Evolutionary conservation across 1,140 invertebrate species (phyloP).

Genomic region (Scaptomyza pallida): DNA sequence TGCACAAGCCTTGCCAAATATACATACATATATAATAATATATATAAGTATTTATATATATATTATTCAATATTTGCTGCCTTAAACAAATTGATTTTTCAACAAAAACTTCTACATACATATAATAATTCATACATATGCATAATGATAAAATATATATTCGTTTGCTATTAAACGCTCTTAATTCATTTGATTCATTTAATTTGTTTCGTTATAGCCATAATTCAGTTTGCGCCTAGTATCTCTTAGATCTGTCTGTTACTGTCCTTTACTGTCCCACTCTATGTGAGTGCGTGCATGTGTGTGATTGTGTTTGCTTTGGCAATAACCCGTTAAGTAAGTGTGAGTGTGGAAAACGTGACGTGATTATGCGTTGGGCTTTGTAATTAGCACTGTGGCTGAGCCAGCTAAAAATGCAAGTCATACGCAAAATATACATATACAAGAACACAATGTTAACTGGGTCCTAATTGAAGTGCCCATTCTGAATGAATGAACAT

Average conservation of each 20-base stretch:
- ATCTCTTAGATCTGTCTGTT: not conserved
- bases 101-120: not conserved
- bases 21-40: no score
- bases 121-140: not conserved
- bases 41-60: no score
- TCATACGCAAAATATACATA: constrained; percentile 57
- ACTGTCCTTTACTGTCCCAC: not conserved
- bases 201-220: constrained; percentile 55
- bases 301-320: no score
- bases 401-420: constrained; percentile 65
- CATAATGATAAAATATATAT: constrained; percentile 27
- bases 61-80: not conserved
- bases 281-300: not conserved
- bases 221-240: constrained; percentile 30
- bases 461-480: constrained; percentile 51
- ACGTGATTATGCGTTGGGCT: constrained; percentile 50
- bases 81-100: not conserved
- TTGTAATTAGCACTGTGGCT: constrained; percentile 67
- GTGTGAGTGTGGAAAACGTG: constrained; percentile 48
- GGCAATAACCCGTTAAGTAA: constrained; percentile 22
- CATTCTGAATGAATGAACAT: constrained; percentile 41
- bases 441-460: constrained; percentile 36
- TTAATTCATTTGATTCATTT: constrained; percentile 60
- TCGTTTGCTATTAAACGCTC: constrained; percentile 26
- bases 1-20: not conserved